Percentiles rank a stretch among this genome's conserved stretches.
Conservation (phyloP, 2,113 vertebrate species). For the Mastomys natalensis region DNA sequence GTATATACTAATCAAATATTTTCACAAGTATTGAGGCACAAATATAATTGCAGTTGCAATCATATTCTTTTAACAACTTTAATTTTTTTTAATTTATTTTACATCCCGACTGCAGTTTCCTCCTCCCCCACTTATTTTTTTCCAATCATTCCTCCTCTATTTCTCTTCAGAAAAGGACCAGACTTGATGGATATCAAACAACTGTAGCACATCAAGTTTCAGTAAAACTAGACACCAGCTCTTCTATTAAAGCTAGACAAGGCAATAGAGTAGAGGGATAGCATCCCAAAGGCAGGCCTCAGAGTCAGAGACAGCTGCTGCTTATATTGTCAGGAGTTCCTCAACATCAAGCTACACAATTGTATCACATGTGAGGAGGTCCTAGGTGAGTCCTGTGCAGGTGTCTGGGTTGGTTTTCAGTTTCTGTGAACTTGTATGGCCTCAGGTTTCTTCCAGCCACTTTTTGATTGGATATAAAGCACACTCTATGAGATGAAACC, state of each 20-base stretch:
- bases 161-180: not conserved
- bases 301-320: not conserved
- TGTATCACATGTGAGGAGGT: not conserved
- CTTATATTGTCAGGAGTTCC: not conserved
- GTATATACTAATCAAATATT: not conserved
- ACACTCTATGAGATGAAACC: not conserved
- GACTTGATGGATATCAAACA: not conserved
- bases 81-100: not conserved
- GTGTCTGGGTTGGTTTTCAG: not conserved
- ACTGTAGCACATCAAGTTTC: not conserved
- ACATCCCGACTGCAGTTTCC: not conserved
- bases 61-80: not conserved
- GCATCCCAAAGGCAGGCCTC: not conserved
- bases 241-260: not conserved
- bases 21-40: not conserved
- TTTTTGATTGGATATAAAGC: not conserved
- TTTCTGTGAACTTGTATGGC: not conserved
- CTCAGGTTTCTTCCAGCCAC: not conserved
- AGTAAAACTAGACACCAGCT: not conserved
- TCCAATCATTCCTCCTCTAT: not conserved
- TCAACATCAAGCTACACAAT: not conserved
- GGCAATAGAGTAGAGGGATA: not conserved
- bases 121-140: not conserved
- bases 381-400: not conserved
- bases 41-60: not conserved